phyloP scores from a whole-genome alignment of 2,888 invertebrate species.

The Prosapia bicincta region DNA sequence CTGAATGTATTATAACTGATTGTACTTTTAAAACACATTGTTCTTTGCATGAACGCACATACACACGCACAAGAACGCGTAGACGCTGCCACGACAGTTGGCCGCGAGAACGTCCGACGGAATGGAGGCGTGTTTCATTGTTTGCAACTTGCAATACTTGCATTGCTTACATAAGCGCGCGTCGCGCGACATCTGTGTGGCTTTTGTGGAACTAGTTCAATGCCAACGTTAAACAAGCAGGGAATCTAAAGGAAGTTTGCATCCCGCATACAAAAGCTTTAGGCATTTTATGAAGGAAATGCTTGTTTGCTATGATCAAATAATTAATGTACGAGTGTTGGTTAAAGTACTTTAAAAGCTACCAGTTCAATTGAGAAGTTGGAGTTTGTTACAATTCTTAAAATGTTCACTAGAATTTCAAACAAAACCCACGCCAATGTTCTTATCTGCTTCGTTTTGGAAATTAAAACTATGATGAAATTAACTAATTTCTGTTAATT shows the following conservation, averaged over 20 bases:
- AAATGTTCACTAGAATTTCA: too few species aligned
- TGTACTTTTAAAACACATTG: background rate
- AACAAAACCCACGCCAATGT: too few species aligned
- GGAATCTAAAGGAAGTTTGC: background rate
- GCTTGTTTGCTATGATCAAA: too few species aligned
- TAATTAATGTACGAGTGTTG: too few species aligned
- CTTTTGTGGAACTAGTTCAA: background rate
- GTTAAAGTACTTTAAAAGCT: too few species aligned
- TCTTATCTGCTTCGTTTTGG: too few species aligned
- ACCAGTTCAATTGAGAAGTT: too few species aligned
- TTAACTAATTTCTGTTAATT: too few species aligned
- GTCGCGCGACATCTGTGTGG: background rate
- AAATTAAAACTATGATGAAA: too few species aligned
- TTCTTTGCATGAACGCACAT: background rate
- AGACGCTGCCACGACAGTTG: background rate
- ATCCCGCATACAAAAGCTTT: background rate
- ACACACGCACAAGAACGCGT: background rate
- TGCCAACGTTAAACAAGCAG: background rate
- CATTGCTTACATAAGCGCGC: background rate
- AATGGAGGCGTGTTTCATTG: background rate
- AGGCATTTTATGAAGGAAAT: too few species aligned
- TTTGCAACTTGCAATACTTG: background rate
- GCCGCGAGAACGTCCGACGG: background rate
- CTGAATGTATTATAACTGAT: background rate
- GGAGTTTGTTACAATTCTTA: too few species aligned